Base-by-base conservation (phyloP, 92 coral and sea anemone genomes). In the Actinernus sp. region DNA sequence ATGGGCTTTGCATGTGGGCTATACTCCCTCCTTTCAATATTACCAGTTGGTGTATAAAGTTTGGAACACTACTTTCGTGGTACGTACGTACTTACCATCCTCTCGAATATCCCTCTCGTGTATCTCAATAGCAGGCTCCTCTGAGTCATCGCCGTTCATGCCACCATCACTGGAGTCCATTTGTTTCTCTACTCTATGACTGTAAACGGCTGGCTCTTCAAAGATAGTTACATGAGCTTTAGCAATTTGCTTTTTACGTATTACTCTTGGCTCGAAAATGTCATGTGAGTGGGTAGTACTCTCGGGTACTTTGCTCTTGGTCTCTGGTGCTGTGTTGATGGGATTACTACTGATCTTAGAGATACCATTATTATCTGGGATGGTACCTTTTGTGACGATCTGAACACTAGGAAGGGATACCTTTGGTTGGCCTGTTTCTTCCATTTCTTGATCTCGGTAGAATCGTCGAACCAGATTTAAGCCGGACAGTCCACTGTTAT, bases 101-200 rank as follows among this genome's bases (percentile, higher is more conserved):
- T 90, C 92, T 48, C 89, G 69, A 18, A 90, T 90, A 6, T 73
- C 80, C 71, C 92, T 81, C 57, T 84, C 97, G 50, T 90, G 97
- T 36, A 90, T 81, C 52, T 66, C 87, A 34, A 90, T 68, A 20
- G 88, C 63, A 11, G 97, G 79, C 32, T 83, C 91, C 16, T 85
- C 91, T 25, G 40, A 60, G 16, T 69, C 84, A 23, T 78, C 71
- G 0, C 43, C 58, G 28, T 90, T 84, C 46, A 65, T 63, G 4
- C 97, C 97, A 2, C 97, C 97, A 43, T 80, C 90, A 49, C 88
- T 81, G 34, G 97, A 75, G 55, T 90, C 97, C 89, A 90, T 90
- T 5, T 46, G 76, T 26, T 24, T 50, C 76, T 46, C 95, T n/a
- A 81, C 96, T n/a, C 46, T 85, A 23, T 38, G 76, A 11, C 89